A percentile compares a stretch with the other conserved stretches of the same genome.
phyloP scores from a whole-genome alignment of 2,113 vertebrate genomes.

The Ophiodon elongatus region DNA sequence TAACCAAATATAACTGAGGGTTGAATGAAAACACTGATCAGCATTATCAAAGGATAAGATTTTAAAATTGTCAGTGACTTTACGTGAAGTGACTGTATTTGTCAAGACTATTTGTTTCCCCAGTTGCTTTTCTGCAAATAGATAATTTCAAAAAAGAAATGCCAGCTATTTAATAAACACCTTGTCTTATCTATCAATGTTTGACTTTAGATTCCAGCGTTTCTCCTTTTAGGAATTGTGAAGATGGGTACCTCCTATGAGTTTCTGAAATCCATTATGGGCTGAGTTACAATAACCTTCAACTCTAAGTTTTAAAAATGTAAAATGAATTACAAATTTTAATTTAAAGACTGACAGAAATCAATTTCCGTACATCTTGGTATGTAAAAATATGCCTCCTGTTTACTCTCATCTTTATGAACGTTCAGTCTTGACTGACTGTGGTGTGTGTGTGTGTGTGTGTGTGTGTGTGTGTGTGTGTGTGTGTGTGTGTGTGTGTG shows the following conservation, averaged over 20 bases:
- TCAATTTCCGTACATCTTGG: constrained; percentile 2
- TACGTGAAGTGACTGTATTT: background rate
- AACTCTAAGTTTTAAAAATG: background rate
- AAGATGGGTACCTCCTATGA: constrained; percentile 63
- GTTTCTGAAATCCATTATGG: constrained; percentile 81
- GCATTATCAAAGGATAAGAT: background rate
- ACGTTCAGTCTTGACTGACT: constrained; percentile 52
- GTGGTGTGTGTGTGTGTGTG: background rate
- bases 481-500: background rate
- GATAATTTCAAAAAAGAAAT: too few species aligned
- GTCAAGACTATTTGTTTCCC: background rate
- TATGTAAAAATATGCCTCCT: constrained; percentile 40
- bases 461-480: too few species aligned
- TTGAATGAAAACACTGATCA: background rate
- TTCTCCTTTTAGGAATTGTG: constrained; percentile 59
- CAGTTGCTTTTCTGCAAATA: background rate
- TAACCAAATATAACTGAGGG: background rate
- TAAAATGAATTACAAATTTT: constrained; percentile 10
- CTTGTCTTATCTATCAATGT: background rate
- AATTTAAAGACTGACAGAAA: constrained; percentile 22
- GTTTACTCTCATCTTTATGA: constrained; percentile 36
- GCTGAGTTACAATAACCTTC: constrained; percentile 60
- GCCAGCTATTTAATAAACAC: background rate
- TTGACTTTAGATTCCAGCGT: constrained; percentile 23
- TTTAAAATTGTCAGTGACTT: background rate